These are phyloP conservation scores for Brachymystax lenok DNA, from an alignment of 2,797 vertebrate species.

Conservation along the genomic window DNA sequence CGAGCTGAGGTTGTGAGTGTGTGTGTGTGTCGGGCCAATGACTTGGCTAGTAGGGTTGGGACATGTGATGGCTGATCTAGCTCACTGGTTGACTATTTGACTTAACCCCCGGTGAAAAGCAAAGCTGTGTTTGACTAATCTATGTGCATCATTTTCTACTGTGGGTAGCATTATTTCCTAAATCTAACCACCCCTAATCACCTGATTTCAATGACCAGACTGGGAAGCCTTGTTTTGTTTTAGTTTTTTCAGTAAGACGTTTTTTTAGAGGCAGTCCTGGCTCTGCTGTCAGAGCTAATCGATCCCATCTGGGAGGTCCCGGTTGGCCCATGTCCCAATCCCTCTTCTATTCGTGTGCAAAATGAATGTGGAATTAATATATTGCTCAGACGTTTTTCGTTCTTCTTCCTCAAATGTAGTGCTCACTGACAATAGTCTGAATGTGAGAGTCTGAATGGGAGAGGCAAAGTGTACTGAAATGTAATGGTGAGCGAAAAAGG, in stretches of 20 bases:
- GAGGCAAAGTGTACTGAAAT: not conserved
- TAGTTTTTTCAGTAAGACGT: not conserved
- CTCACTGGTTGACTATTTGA: not conserved
- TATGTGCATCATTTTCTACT: no score
- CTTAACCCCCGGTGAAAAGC: no score
- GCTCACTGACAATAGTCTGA: constrained; percentile 25
- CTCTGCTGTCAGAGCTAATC: constrained; percentile 36
- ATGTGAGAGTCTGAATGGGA: no score
- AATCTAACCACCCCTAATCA: not conserved
- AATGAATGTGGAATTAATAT: constrained; percentile 62
- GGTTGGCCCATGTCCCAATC: constrained; percentile 38
- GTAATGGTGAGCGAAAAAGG: constrained; percentile 42
- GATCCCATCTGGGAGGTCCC: not conserved
- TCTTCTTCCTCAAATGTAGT: not conserved
- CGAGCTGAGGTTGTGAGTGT: not conserved
- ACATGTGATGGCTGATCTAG: not conserved
- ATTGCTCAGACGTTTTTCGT: not conserved
- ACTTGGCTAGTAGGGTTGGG: not conserved
- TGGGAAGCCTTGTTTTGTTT: not conserved
- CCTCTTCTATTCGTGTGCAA: constrained; percentile 46
- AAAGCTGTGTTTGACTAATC: not conserved
- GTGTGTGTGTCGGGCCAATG: not conserved
- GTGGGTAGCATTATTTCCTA: not conserved
- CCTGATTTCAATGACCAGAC: not conserved
- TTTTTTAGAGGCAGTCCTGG: not conserved